Conservation (phyloP, 2,113 vertebrate genomes). For the Uria lomvia region DNA sequence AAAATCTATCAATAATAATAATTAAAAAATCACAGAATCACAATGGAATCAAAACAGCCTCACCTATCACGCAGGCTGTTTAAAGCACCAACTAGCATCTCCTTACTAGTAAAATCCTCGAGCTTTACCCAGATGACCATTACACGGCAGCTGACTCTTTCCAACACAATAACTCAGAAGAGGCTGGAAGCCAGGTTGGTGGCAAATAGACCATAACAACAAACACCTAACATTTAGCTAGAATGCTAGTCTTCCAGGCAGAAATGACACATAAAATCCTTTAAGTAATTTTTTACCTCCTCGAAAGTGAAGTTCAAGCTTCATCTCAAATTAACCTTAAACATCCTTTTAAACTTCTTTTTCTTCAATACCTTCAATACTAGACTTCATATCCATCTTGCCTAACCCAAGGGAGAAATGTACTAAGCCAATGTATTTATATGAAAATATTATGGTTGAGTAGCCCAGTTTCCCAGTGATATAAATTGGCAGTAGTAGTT, state of each 20-base stretch:
- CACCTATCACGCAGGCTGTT: neutral
- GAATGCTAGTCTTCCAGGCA: neutral
- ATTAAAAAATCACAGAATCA: neutral
- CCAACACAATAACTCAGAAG: neutral
- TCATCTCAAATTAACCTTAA: neutral
- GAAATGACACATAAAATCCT: neutral
- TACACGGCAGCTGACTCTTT: neutral
- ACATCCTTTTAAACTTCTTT: neutral
- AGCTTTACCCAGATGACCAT: neutral
- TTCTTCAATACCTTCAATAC: neutral
- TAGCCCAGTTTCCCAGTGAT: neutral
- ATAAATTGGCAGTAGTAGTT: slow-evolving; percentile 10
- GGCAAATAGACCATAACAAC: neutral
- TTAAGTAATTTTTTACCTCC: neutral
- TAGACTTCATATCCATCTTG: neutral
- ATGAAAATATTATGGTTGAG: slow-evolving; percentile 22
- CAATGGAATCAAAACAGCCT: neutral
- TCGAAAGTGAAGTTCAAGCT: neutral
- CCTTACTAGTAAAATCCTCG: neutral
- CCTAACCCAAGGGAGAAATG: neutral
- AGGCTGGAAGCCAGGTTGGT: neutral
- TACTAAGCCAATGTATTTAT: neutral
- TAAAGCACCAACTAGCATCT: neutral
- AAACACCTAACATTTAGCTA: neutral
- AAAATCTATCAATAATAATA: neutral